Evolutionary conservation across 2,113 vertebrate species (phyloP).

Genomic region (Rynchops niger): DNA sequence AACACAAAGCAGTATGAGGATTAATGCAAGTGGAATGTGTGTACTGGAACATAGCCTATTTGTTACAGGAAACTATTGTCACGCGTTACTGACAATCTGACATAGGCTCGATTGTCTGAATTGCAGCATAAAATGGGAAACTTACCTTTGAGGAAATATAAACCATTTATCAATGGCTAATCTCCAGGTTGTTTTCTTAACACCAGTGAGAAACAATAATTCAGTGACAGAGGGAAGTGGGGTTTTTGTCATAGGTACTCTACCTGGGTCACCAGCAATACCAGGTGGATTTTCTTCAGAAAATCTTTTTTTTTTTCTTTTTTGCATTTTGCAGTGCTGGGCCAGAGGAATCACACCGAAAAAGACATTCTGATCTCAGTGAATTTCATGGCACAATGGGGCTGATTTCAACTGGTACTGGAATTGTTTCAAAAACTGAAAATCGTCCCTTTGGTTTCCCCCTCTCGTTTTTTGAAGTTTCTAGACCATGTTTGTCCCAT

Average conservation of each 20-base stretch:
- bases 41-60: conserved; percentile 4
- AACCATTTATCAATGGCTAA: conserved; percentile 42
- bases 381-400: not conserved
- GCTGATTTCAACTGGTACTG: not conserved
- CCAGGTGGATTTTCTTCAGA: not conserved
- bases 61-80: conserved; percentile 47
- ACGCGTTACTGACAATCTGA: conserved; percentile 39
- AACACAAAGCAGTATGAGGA: not conserved
- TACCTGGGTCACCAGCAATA: not conserved
- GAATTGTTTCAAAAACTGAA: not conserved
- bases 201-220: not conserved
- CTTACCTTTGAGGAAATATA: conserved; percentile 15
- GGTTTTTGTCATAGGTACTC: not conserved
- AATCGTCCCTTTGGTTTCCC: not conserved
- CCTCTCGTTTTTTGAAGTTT: not conserved
- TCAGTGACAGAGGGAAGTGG: not conserved
- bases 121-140: not conserved
- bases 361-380: not conserved
- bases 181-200: conserved; percentile 36
- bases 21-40: conserved; percentile 34
- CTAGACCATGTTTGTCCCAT: not conserved
- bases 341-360: not conserved
- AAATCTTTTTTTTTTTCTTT: not conserved
- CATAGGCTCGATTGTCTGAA: conserved; percentile 16
- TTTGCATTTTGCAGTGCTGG: not conserved